Base-by-base conservation (phyloP, 2,797 vertebrate species). In the Gallinago solitaria region DNA sequence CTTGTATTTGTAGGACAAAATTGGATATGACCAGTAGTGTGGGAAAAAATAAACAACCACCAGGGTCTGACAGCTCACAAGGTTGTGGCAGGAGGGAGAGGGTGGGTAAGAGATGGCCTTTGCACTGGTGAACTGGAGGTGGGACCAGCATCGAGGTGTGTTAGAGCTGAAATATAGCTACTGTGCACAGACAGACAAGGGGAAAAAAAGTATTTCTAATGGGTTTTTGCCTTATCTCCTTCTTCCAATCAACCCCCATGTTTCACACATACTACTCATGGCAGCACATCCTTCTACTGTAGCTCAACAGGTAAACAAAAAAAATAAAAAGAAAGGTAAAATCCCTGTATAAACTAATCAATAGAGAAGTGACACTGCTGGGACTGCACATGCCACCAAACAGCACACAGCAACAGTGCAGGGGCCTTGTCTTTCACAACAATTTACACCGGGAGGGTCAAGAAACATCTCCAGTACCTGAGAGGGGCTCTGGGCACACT, bases 331-430 rank as follows among this genome's bases (percentile, higher is more conserved):
- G 50, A 16, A 30, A n/a, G 6, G 2, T 5, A 7, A 39, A 78
- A 21, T 16, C 9, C 6, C 20, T 17, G 2, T 4, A 57, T 11
- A 65, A 77, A 45, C 24, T 35, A 48, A 37, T 8, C 1, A 33
- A 2, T 2, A 50, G 53, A 47, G 57, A 30, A 82, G 20, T 32
- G 30, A 9, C 25, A 19, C 15, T 39, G 19, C 4, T 54, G 0
- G 16, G 16, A 9, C 10, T 24, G 33, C 32, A 16, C 0, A 7
- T 2, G 5, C 7, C 65, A 81, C n/a, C 16, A 51, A 28, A 48
- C 9, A 57, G 20, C 27, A 53, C 51, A 5, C 24, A 21, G 23
- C 0, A 0, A 15, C 63, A 32, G 56, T 3, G 11, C 35, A 19
- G 30, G 6, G 43, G 18, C 45, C 24, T 5, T 64, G 57, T 12